Evolutionary conservation across 2,797 vertebrate species (phyloP).

Genomic region (Xyrichtys novacula): DNA sequence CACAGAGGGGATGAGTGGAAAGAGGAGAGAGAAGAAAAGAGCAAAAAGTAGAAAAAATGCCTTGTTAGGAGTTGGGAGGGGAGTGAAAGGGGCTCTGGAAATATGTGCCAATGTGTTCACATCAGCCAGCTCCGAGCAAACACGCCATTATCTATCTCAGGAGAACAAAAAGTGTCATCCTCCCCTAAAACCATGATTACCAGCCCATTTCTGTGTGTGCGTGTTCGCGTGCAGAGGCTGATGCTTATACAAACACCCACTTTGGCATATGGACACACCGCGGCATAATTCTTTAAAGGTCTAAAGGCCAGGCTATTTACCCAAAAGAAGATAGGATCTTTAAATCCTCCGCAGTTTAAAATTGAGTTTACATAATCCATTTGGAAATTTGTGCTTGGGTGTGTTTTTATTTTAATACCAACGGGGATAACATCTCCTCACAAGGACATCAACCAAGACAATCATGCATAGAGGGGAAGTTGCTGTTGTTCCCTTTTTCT

Average conservation of each 20-base stretch:
- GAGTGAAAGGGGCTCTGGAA: constrained; percentile 50
- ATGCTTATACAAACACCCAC: constrained; percentile 33
- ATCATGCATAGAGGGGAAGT: constrained; percentile 1
- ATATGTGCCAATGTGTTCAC: constrained; percentile 62
- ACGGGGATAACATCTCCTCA: constrained; percentile 41
- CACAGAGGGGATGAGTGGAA: constrained; percentile 43
- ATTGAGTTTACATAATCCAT: constrained; percentile 37
- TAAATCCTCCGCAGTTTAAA: constrained; percentile 30
- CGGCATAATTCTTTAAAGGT: constrained; percentile 40
- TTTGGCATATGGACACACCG: constrained; percentile 47
- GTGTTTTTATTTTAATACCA: constrained; percentile 4
- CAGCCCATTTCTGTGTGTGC: constrained; percentile 39
- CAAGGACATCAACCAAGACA: constrained; percentile 26
- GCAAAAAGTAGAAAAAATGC: constrained; percentile 34
- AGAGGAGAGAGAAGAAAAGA: constrained; percentile 30
- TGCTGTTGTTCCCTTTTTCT: constrained; percentile 25
- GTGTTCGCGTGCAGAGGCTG: constrained; percentile 47
- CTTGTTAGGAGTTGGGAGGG: constrained; percentile 41
- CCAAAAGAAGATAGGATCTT: constrained; percentile 31
- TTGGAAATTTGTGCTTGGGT: constrained; percentile 29
- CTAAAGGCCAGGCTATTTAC: constrained; percentile 33
- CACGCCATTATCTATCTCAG: constrained; percentile 48
- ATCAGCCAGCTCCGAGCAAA: constrained; percentile 54
- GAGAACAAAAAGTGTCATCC: constrained; percentile 45
- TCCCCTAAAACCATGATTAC: constrained; percentile 60